Evolutionary conservation across 2,113 vertebrate genomes (phyloP).

Genomic region (Apteryx owenii): DNA sequence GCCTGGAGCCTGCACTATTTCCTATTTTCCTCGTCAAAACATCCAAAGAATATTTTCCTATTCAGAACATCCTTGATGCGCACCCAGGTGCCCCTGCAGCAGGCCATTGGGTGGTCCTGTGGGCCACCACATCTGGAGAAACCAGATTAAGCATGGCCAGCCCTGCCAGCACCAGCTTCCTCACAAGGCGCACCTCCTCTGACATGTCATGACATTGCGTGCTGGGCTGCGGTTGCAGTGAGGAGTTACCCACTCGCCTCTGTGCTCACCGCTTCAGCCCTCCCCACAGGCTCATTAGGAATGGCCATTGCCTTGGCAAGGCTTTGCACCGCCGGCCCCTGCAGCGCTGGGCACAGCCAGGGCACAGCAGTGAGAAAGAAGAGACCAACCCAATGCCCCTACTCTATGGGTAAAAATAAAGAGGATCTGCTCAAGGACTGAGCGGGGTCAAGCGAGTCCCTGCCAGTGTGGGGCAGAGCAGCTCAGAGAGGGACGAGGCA

Average conservation of each 20-base stretch:
- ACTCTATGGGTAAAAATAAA: not conserved
- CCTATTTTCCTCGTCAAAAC: not conserved
- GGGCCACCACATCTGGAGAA: not conserved
- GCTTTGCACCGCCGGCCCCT: not conserved
- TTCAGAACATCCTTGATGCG: not conserved
- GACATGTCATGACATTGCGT: not conserved
- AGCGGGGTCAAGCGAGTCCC: accelerated
- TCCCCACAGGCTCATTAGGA: not conserved
- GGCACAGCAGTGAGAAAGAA: not conserved
- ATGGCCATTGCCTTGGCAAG: not conserved
- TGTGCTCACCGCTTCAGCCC: not conserved
- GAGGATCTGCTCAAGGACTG: not conserved
- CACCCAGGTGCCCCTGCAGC: not conserved
- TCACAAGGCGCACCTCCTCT: not conserved
- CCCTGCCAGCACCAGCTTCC: not conserved
- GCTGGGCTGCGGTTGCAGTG: not conserved
- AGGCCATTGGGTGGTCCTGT: not conserved
- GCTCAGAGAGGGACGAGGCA: not conserved
- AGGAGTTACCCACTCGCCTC: not conserved
- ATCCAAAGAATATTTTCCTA: not conserved
- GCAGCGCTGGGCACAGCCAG: not conserved
- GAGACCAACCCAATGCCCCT: not conserved
- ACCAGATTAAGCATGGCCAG: not conserved
- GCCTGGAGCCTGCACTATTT: not conserved
- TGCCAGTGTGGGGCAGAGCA: not conserved